Percentiles rank a stretch among this genome's conserved stretches.
phyloP scores from a whole-genome alignment of 2,113 vertebrate species.

The Amphilophus citrinellus region DNA sequence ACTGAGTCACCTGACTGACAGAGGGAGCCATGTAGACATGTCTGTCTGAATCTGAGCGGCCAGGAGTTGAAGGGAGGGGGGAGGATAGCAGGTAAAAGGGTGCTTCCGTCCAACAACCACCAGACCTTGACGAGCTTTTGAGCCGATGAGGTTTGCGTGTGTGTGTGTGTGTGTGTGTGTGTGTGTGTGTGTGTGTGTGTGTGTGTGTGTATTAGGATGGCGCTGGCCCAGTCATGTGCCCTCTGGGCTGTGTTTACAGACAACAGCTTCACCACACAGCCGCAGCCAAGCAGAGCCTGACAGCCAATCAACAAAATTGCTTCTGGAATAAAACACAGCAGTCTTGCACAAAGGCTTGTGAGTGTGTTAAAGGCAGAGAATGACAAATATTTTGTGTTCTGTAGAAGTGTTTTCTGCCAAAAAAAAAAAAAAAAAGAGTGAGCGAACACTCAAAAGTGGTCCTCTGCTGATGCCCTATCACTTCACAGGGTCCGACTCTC shows the following conservation, averaged over 20 bases:
- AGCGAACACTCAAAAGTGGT: neutral
- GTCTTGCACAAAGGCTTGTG: constrained; percentile 32
- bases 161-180: constrained; percentile 20
- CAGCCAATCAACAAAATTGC: constrained; percentile 69
- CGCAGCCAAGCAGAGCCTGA: constrained; percentile 67
- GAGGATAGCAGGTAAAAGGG: constrained; percentile 45
- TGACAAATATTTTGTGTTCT: constrained; percentile 2
- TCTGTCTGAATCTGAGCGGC: constrained; percentile 62
- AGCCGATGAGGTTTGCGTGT: constrained; percentile 48
- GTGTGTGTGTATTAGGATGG: constrained; percentile 41
- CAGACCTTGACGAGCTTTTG: constrained; percentile 69
- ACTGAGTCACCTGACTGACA: constrained; percentile 74
- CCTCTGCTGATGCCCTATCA: neutral
- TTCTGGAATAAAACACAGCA: constrained; percentile 45
- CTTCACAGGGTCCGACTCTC: constrained; percentile 22
- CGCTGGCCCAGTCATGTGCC: constrained; percentile 68
- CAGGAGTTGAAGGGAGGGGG: constrained; percentile 13
- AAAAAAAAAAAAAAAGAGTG: neutral
- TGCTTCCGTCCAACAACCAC: constrained; percentile 52
- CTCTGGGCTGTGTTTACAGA: constrained; percentile 71
- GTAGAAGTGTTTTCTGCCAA: neutral
- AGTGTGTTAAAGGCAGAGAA: constrained; percentile 8
- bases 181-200: constrained; percentile 21
- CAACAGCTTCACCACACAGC: constrained; percentile 66
- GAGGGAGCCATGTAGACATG: constrained; percentile 56